Base-by-base conservation (phyloP, 2,888 invertebrate genomes). In the Nephrotoma guestfalica region DNA sequence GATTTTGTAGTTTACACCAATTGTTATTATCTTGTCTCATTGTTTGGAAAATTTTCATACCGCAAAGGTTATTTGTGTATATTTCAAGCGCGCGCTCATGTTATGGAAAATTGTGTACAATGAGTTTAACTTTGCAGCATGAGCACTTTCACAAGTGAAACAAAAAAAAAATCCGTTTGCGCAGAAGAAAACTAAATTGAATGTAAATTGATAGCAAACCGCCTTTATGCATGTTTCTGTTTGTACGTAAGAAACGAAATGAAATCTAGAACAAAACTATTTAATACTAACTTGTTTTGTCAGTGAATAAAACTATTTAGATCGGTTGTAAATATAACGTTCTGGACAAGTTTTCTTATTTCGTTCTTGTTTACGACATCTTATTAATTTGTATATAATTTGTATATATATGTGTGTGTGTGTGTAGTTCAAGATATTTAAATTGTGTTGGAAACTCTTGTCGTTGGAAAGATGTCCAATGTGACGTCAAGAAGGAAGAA, bases 401-500 rank as follows among this genome's bases (percentile, higher is more conserved):
- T 0, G 0, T 30, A 3, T 30, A 3, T 30, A 2, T 30, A 30
- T 30, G 30, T 30, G 30, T 30, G 43, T 30, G 43, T 43, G 11
- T 43, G 11, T 43, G 30, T 71, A 71, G 30, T 30, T 71, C 71
- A 71, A 9, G 11, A 71, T 30, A 71, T 18, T 71, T 11, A 30
- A 18, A 57, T 57, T 57, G 18, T 57, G 6, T 15, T 71, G 30
- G 71, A 71, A 71, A 71, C 30, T 71, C 30, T 71, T 71, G 30
- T 30, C 30, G 30, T 30, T 30, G n/a, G 18, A 85, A 85, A 85
- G 85, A 85, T 85, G 85, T 85, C 85, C 85, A 43, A 13, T 85
- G 85, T 85, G 85, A 85, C 85, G 85, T 85, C 85, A 43, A 41
- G 85, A 41, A 43, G 85, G 18, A 85, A 85, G 43, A 85, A 85